A percentile compares a stretch with the other conserved stretches of the same genome.
These are phyloP conservation scores for Paracentrotus lividus DNA, from an alignment of 53 echinoderm and acorn worm genomes.

Conservation along the genomic window DNA sequence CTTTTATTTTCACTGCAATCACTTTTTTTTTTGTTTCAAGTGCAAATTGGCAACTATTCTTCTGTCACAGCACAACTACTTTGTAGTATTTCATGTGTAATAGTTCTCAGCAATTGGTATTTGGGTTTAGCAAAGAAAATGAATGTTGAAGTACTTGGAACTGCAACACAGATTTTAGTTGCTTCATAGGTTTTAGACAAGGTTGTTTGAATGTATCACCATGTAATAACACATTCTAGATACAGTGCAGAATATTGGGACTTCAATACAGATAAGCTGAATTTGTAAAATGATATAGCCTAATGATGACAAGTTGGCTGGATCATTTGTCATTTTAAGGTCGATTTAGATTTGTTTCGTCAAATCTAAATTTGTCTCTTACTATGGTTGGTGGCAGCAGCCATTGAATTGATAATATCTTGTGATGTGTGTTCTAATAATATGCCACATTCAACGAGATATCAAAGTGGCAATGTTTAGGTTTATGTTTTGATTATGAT, in stretches of 20 bases:
- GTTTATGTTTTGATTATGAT: too few species aligned
- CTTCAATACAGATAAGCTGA: not conserved
- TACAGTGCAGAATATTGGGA: not conserved
- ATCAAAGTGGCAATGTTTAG: too few species aligned
- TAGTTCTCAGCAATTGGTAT: not conserved
- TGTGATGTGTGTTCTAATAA: not conserved
- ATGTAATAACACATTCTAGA: too few species aligned
- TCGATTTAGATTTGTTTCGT: not conserved
- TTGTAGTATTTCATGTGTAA: not conserved
- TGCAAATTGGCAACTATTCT: not conserved
- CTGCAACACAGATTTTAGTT: not conserved
- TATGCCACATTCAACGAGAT: too few species aligned
- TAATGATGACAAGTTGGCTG: constrained; percentile 16
- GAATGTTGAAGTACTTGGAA: too few species aligned
- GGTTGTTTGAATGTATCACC: not conserved
- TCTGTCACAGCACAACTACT: constrained; percentile 13
- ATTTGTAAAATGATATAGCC: not conserved
- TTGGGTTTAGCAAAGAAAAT: not conserved
- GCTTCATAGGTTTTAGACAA: not conserved
- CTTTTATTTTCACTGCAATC: constrained; percentile 11
- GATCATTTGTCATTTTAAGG: not conserved
- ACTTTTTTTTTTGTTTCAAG: not conserved
- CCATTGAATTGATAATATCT: too few species aligned
- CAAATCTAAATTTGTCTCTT: not conserved
- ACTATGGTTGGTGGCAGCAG: not conserved